These are phyloP conservation scores for Sialia sialis DNA, from an alignment of 2,113 vertebrate genomes.

Conservation along the genomic window DNA sequence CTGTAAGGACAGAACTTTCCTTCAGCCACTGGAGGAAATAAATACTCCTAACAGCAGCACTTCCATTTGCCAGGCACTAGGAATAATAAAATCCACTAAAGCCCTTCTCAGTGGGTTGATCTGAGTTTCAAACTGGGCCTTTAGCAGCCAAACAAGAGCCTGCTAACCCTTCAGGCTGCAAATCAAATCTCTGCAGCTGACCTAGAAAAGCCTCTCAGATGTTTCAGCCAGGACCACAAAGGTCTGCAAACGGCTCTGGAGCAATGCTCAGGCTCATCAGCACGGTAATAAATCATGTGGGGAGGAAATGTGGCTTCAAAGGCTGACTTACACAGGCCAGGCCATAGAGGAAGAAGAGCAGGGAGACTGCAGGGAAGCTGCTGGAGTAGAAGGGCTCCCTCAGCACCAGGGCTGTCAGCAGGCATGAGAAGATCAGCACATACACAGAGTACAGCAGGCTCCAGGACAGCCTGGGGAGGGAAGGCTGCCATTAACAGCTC, in stretches of 20 bases:
- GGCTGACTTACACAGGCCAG: conserved; percentile 66
- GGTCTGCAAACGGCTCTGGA: background rate
- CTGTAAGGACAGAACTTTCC: conserved; percentile 56
- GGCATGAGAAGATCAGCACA: conserved; percentile 22
- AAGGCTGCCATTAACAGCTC: background rate
- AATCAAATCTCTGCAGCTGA: background rate
- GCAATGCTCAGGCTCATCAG: background rate
- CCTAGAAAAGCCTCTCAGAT: background rate
- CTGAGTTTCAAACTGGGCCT: background rate
- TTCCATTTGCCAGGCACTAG: background rate
- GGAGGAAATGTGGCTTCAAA: background rate
- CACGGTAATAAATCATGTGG: fast-evolving
- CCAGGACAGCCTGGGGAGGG: conserved; percentile 67
- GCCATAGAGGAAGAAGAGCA: conserved; percentile 64
- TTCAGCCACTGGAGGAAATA: background rate
- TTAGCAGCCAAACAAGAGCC: background rate
- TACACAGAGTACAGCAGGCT: conserved; percentile 54
- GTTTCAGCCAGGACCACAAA: background rate
- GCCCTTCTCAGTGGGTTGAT: background rate
- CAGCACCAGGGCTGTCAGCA: conserved; percentile 9
- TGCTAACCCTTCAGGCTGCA: background rate
- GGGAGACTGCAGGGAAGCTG: conserved; percentile 25
- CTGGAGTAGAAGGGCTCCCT: background rate
- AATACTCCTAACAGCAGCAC: background rate
- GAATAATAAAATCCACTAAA: background rate